Conservation (phyloP, 2,888 invertebrate genomes). For the Cantharis nigra region DNA sequence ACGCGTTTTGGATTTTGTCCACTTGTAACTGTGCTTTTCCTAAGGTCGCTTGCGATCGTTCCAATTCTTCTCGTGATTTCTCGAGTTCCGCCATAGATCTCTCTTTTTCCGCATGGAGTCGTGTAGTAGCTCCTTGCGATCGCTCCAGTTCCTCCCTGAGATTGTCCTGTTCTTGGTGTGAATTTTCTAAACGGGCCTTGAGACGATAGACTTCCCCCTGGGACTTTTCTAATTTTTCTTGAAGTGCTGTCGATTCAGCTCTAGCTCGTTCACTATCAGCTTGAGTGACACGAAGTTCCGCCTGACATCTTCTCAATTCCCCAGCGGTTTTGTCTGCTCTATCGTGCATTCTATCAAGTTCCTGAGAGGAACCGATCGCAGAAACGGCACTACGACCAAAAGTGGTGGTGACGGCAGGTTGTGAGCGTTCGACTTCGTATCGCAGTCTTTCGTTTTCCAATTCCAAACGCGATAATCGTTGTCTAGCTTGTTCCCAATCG, state of each 20-base stretch:
- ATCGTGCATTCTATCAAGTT: constrained; percentile 81
- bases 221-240: constrained; percentile 91
- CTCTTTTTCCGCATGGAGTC: constrained; percentile 87
- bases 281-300: constrained; percentile 88
- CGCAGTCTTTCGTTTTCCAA: constrained; percentile 88
- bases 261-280: constrained; percentile 88
- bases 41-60: constrained; percentile 84
- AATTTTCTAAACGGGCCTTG: constrained; percentile 92
- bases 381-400: constrained; percentile 71
- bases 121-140: constrained; percentile 79
- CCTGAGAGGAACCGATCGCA: constrained; percentile 74
- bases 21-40: constrained; percentile 91
- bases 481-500: constrained; percentile 86
- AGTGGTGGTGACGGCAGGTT: constrained; percentile 57
- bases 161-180: constrained; percentile 92
- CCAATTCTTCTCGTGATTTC: constrained; percentile 85
- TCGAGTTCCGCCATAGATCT: constrained; percentile 83
- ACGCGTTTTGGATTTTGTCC: constrained; percentile 85
- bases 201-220: constrained; percentile 94
- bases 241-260: constrained; percentile 80
- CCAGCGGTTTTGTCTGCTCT: constrained; percentile 83
- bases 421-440: constrained; percentile 68
- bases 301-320: constrained; percentile 85
- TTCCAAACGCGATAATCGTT: constrained; percentile 81
- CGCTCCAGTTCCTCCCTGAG: constrained; percentile 91